These are phyloP conservation scores for Nephrotoma appendiculata DNA, from an alignment of 2,888 invertebrate genomes.

Conservation along the genomic window DNA sequence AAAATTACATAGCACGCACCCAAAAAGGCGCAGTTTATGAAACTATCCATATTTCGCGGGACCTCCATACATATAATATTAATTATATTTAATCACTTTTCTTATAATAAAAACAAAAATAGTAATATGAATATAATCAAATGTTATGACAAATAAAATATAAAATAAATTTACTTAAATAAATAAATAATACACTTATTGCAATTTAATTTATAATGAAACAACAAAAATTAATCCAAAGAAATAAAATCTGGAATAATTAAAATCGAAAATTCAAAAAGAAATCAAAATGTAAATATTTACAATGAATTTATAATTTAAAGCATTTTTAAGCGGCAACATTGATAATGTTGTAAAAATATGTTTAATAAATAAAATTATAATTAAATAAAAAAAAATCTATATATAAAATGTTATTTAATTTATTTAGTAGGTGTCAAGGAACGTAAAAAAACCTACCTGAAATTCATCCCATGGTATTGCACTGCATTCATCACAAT, in stretches of 20 bases:
- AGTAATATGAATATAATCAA: not conserved
- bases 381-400: constrained; percentile 15
- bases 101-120: not conserved
- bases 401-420: not conserved
- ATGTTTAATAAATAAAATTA: constrained; percentile 7
- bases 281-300: not conserved
- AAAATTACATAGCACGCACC: too few relatives aligned
- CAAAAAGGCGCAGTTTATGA: too few relatives aligned
- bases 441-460: constrained; percentile 36
- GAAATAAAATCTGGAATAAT: not conserved
- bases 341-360: constrained; percentile 4
- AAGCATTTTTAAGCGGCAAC: not conserved
- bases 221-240: not conserved
- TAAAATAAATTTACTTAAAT: not conserved
- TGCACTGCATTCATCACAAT: constrained; percentile 68
- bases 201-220: not conserved
- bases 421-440: constrained; percentile 6
- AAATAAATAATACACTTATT: not conserved
- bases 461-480: constrained; percentile 93
- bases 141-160: not conserved
- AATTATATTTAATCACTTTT: not conserved
- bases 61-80: not conserved
- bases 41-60: not conserved
- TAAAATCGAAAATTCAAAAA: not conserved
- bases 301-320: not conserved